Conservation (phyloP, 2,797 vertebrate genomes). For the Sus cebifrons region DNA sequence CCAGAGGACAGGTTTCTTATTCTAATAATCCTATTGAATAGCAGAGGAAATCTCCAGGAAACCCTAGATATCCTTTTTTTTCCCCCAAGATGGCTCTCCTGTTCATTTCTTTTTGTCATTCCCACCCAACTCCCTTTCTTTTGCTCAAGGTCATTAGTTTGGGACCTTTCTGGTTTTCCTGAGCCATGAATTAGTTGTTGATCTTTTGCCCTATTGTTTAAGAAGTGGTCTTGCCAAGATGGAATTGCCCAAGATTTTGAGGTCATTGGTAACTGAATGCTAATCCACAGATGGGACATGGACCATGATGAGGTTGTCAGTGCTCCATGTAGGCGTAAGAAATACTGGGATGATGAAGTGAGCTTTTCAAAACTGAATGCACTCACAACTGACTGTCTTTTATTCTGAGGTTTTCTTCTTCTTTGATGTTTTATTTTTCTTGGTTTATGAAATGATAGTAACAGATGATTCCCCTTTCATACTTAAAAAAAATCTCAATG, state of each 20-base stretch:
- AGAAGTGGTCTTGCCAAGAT: constrained; percentile 40
- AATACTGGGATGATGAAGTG: background rate
- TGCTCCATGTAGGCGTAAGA: background rate
- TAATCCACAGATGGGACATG: background rate
- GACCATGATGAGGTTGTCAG: background rate
- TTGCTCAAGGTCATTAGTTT: constrained; percentile 56
- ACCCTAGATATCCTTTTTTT: background rate
- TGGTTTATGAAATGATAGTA: constrained; percentile 21
- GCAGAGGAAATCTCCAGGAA: constrained; percentile 10
- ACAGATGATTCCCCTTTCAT: background rate
- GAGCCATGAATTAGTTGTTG: constrained; percentile 50
- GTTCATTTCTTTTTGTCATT: constrained; percentile 1
- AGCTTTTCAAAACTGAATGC: background rate
- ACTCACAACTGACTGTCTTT: background rate
- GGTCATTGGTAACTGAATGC: constrained; percentile 44
- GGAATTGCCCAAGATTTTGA: constrained; percentile 52
- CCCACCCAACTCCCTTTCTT: background rate
- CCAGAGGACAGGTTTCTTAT: constrained; percentile 30
- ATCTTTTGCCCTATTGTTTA: constrained; percentile 9
- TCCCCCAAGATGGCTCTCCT: background rate
- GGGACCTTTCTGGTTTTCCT: background rate
- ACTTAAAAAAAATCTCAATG: constrained; percentile 2
- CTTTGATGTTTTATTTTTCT: constrained; percentile 23
- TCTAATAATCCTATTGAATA: constrained; percentile 51
- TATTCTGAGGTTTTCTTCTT: background rate